phyloP scores from a whole-genome alignment of 1,140 invertebrate genomes.

The Penaeus indicus region DNA sequence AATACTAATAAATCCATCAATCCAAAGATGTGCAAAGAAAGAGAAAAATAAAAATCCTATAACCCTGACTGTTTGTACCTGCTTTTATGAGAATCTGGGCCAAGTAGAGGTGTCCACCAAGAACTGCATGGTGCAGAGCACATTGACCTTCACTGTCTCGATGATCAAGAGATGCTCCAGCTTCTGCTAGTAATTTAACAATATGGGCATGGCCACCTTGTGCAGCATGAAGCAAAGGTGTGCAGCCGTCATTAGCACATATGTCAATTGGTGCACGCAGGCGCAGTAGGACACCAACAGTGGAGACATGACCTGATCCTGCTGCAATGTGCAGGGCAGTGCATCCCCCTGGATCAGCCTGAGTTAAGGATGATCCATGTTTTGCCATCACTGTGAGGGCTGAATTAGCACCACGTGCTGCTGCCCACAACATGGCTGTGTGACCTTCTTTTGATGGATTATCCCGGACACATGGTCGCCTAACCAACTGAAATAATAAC shows the following conservation, averaged over 20 bases:
- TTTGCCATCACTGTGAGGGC: conserved; percentile 50
- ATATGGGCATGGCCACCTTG: conserved; percentile 58
- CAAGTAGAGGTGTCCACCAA: conserved; percentile 49
- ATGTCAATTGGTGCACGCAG: conserved; percentile 43
- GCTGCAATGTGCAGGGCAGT: conserved; percentile 58
- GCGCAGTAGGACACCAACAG: conserved; percentile 35
- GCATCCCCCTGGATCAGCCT: conserved; percentile 51
- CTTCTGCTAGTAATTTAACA: conserved; percentile 50
- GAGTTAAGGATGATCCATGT: conserved; percentile 43
- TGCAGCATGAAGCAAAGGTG: conserved; percentile 54
- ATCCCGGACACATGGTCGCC: conserved; percentile 50
- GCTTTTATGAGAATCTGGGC: conserved; percentile 58
- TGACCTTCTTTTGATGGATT: conserved; percentile 49
- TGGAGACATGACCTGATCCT: conserved; percentile 50
- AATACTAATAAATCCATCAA: no score
- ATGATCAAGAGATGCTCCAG: conserved; percentile 50
- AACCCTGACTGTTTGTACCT: conserved; percentile 3
- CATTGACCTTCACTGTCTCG: conserved; percentile 54
- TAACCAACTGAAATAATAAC: conserved; percentile 31
- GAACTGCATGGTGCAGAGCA: conserved; percentile 55
- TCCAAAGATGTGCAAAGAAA: background rate
- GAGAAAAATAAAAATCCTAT: background rate
- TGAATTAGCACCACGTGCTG: conserved; percentile 48
- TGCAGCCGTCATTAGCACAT: conserved; percentile 53
- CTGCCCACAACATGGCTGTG: conserved; percentile 52